These are phyloP conservation scores for Ceyx cyanopectus DNA, from an alignment of 2,113 vertebrate genomes.

Conservation along the genomic window DNA sequence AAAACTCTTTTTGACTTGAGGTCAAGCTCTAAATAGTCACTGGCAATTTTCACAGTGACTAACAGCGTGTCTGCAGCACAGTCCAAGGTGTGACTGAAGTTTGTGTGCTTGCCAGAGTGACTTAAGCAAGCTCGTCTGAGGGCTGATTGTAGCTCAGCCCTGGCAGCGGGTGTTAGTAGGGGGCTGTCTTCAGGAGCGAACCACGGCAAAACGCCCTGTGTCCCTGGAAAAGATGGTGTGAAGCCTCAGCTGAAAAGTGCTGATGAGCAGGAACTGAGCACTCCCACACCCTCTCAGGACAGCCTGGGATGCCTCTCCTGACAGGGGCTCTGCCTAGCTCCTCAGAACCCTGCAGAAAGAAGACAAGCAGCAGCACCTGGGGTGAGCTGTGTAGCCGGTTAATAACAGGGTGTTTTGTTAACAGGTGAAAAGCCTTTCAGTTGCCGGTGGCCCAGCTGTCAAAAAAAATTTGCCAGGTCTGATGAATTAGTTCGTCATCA, in stretches of 20 bases:
- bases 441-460: slow-evolving; percentile 97
- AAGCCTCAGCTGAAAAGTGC: not conserved
- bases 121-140: not conserved
- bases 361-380: not conserved
- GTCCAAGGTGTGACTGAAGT: not conserved
- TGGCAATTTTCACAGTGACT: not conserved
- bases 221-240: not conserved
- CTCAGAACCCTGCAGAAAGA: not conserved
- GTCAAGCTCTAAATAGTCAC: not conserved
- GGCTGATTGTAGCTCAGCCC: not conserved
- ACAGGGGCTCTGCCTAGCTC: not conserved
- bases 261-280: not conserved
- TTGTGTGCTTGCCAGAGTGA: not conserved
- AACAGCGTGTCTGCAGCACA: not conserved
- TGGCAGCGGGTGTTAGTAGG: not conserved
- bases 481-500: slow-evolving; percentile 98
- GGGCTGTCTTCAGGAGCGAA: not conserved
- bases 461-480: slow-evolving; percentile 99
- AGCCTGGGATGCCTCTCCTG: not conserved
- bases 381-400: slow-evolving; percentile 5
- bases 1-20: slow-evolving; percentile 1
- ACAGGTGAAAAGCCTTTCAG: slow-evolving; percentile 99
- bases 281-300: not conserved
- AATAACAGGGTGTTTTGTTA: slow-evolving; percentile 74
- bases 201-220: not conserved